Conservation (phyloP, 2,113 vertebrate species). For the Clarias batrachus region DNA sequence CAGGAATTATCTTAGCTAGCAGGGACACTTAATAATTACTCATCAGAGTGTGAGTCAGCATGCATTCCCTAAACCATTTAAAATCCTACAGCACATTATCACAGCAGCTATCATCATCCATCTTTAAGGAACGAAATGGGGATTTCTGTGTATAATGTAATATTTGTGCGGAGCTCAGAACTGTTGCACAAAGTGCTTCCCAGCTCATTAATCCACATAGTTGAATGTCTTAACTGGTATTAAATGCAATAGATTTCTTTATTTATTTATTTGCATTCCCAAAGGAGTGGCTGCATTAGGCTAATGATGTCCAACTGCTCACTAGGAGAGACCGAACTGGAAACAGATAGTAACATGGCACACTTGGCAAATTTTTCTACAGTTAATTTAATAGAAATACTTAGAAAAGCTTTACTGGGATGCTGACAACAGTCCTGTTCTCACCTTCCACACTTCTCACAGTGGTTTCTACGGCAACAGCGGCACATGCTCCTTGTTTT, state of each 20-base stretch:
- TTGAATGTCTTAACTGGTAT: neutral
- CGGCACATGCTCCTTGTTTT: neutral
- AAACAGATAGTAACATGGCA: neutral
- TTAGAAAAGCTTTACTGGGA: neutral
- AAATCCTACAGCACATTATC: conserved; percentile 1
- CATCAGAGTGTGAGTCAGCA: conserved; percentile 27
- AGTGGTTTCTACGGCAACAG: neutral
- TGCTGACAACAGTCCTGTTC: neutral
- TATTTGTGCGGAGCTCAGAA: neutral
- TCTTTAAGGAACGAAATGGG: neutral
- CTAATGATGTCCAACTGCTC: neutral
- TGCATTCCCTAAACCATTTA: conserved; percentile 12
- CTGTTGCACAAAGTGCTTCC: neutral
- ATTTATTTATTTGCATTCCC: neutral
- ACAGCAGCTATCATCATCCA: neutral
- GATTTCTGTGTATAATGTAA: neutral
- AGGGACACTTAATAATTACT: conserved; percentile 10
- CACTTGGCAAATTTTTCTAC: neutral
- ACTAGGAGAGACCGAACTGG: neutral
- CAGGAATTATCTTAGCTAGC: conserved; percentile 22
- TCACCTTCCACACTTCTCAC: neutral
- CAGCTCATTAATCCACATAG: neutral
- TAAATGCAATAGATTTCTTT: neutral
- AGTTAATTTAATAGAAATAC: neutral
- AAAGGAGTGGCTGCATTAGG: neutral